Conservation (phyloP, 2,797 vertebrate genomes). For the Semotilus atromaculatus region DNA sequence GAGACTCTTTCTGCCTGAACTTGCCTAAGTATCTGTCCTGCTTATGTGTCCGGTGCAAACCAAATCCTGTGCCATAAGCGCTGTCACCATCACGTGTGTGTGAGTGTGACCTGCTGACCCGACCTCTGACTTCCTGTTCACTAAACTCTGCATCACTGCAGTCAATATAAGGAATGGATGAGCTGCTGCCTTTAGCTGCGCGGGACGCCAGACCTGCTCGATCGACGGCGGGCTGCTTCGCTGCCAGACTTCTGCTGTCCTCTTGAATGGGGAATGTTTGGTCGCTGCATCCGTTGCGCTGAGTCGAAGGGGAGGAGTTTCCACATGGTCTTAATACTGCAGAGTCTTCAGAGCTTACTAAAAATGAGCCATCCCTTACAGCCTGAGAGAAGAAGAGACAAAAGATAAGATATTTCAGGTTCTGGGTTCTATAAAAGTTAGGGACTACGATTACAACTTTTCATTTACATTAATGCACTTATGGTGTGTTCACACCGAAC, state of each 20-base stretch:
- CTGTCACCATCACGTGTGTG: constrained; percentile 83
- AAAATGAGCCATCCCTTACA: constrained; percentile 77
- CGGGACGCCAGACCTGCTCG: constrained; percentile 93
- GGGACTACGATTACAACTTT: not conserved
- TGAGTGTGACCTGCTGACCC: constrained; percentile 77
- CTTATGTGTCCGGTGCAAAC: constrained; percentile 66
- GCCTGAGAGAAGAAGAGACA: constrained; percentile 72
- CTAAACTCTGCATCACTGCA: constrained; percentile 86
- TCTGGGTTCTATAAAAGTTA: not conserved
- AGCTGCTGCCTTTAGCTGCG: constrained; percentile 83
- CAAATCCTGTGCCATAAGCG: constrained; percentile 57
- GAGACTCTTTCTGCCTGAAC: constrained; percentile 77
- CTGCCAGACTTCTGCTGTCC: constrained; percentile 69
- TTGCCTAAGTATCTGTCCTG: constrained; percentile 75
- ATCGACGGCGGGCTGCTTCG: constrained; percentile 80
- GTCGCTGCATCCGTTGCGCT: constrained; percentile 72
- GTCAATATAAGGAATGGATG: constrained; percentile 87
- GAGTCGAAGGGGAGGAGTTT: constrained; percentile 72
- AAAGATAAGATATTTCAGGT: not conserved
- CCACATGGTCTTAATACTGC: constrained; percentile 73
- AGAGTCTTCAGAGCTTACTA: constrained; percentile 78
- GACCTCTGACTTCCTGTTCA: constrained; percentile 82
- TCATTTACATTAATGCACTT: not conserved
- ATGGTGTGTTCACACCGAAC: no score
- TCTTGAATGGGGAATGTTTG: constrained; percentile 72